Percentiles rank a stretch among this genome's conserved stretches.
Conservation (phyloP, 1,140 invertebrate species). For the Ceratoteleas bidentatus region DNA sequence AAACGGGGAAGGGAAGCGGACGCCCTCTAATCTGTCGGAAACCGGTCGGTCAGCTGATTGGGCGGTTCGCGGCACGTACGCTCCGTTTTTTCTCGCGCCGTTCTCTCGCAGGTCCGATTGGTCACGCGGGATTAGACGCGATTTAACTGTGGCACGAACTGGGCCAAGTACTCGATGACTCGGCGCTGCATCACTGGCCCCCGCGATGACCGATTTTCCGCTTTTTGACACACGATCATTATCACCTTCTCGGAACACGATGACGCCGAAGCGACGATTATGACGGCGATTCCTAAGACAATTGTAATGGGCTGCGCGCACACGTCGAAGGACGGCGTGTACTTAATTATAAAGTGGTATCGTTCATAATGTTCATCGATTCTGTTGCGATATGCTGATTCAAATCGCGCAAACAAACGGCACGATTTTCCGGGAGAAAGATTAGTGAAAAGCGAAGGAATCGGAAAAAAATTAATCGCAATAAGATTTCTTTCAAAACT, state of each 20-base stretch:
- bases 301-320: slow-evolving; percentile 22
- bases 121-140: slow-evolving; percentile 69
- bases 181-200: slow-evolving; percentile 36
- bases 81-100: slow-evolving; percentile 28
- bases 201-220: slow-evolving; percentile 17
- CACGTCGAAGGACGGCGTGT: slow-evolving; percentile 21
- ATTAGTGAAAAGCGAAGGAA: slow-evolving; percentile 13
- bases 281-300: slow-evolving; percentile 8
- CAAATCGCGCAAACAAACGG: too few relatives aligned
- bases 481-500: too few relatives aligned
- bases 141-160: slow-evolving; percentile 74
- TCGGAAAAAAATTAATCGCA: not conserved
- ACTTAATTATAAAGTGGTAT: slow-evolving; percentile 36
- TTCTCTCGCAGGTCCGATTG: slow-evolving; percentile 20
- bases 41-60: slow-evolving; percentile 54
- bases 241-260: slow-evolving; percentile 30
- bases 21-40: slow-evolving; percentile 36
- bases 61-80: slow-evolving; percentile 14
- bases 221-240: slow-evolving; percentile 39
- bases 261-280: slow-evolving; percentile 16
- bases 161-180: slow-evolving; percentile 79
- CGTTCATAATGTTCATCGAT: slow-evolving; percentile 41
- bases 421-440: too few relatives aligned
- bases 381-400: slow-evolving; percentile 19
- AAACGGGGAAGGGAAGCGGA: slow-evolving; percentile 15